Percentiles rank a stretch among this genome's conserved stretches.
phyloP scores from a whole-genome alignment of 2,797 vertebrate species.

The Emys orbicularis region DNA sequence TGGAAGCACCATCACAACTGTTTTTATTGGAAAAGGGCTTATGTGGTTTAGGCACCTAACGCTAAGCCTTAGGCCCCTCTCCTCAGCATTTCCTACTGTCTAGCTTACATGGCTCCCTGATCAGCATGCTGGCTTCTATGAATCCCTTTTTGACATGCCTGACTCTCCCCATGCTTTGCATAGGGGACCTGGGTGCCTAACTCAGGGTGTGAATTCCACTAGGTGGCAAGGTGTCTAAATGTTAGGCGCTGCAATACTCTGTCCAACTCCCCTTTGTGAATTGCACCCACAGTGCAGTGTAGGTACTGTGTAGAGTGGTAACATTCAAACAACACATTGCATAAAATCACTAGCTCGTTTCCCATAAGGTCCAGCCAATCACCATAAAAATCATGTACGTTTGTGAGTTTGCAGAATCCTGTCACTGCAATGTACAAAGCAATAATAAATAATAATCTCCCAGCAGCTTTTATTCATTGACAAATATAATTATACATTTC shows the following conservation, averaged over 20 bases:
- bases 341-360: background rate
- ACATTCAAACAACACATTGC: background rate
- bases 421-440: background rate
- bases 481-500: background rate
- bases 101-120: background rate
- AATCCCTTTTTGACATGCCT: background rate
- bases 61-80: too few species aligned
- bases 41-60: too few species aligned
- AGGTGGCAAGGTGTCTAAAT: background rate
- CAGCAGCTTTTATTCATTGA: conserved; percentile 26
- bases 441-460: background rate
- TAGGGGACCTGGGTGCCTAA: background rate
- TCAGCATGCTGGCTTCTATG: background rate
- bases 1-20: too few species aligned
- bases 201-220: too few species aligned
- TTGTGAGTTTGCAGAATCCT: background rate
- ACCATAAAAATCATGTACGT: background rate
- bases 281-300: background rate
- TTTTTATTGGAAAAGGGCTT: too few species aligned
- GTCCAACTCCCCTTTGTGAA: too few species aligned
- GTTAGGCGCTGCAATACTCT: background rate
- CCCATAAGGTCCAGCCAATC: background rate
- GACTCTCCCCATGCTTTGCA: background rate
- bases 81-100: too few species aligned
- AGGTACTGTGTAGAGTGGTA: background rate